Percentiles rank a stretch among this genome's conserved stretches.
phyloP scores from a whole-genome alignment of 2,113 vertebrate genomes.

The Phalacrocorax pelagicus region DNA sequence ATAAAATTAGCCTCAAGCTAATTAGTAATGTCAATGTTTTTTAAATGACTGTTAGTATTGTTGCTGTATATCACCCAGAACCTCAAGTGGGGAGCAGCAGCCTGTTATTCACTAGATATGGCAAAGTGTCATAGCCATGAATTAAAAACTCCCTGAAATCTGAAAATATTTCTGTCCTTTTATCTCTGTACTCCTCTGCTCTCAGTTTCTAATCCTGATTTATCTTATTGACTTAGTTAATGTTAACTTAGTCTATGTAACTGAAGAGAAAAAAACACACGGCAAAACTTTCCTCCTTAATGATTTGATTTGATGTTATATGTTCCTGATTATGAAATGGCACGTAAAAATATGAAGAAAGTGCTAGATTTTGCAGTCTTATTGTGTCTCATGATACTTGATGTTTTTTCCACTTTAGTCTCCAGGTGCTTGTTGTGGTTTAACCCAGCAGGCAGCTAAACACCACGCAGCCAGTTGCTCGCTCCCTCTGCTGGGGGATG shows the following conservation, averaged over 20 bases:
- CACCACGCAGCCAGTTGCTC: no score
- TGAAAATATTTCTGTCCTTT: not conserved
- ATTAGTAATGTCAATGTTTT: not conserved
- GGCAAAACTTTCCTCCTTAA: not conserved
- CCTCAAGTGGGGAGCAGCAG: not conserved
- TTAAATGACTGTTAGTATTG: not conserved
- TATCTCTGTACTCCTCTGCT: not conserved
- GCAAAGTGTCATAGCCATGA: not conserved
- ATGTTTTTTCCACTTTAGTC: not conserved
- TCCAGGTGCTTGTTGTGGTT: not conserved
- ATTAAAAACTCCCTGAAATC: not conserved
- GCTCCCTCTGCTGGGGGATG: no score
- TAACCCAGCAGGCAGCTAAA: no score
- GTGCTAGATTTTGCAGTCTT: not conserved
- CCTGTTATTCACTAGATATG: not conserved
- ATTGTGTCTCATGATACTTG: not conserved
- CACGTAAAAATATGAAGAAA: not conserved
- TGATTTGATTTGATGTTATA: not conserved
- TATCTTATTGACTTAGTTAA: not conserved
- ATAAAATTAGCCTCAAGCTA: not conserved
- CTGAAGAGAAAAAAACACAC: not conserved
- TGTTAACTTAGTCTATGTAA: not conserved
- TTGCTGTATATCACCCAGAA: not conserved
- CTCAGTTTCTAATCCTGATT: not conserved
- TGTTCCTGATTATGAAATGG: not conserved